Conservation (phyloP, 2,113 vertebrate species). For the Andinoacara biseriatus region DNA sequence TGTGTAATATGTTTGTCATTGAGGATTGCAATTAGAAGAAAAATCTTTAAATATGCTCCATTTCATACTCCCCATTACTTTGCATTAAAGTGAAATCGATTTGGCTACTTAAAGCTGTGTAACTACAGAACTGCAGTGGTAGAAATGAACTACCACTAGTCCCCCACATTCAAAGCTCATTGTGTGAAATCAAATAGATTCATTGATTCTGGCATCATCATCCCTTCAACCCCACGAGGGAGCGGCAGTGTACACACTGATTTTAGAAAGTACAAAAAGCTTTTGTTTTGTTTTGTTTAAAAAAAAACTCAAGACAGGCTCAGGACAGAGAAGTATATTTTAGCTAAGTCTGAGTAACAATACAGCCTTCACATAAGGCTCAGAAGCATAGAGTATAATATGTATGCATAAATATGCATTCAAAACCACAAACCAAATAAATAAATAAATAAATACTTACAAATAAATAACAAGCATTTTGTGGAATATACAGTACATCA, state of each 20-base stretch:
- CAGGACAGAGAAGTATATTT: constrained; percentile 81
- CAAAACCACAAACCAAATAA: constrained; percentile 78
- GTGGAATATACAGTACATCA: constrained; percentile 79
- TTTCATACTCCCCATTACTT: background rate
- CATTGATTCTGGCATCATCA: background rate
- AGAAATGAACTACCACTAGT: background rate
- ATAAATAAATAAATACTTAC: constrained; percentile 79
- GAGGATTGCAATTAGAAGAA: background rate
- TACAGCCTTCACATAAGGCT: constrained; percentile 76
- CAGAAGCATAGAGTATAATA: constrained; percentile 79
- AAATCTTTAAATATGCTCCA: background rate
- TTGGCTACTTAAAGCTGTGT: background rate
- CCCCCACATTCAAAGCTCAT: background rate
- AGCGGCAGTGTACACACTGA: background rate
- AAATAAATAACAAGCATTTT: constrained; percentile 81
- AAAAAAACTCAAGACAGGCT: constrained; percentile 33
- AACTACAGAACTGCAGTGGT: background rate
- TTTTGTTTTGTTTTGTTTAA: too few relatives aligned
- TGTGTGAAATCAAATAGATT: background rate
- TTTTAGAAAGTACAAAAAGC: background rate
- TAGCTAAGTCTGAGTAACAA: constrained; percentile 78
- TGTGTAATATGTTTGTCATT: background rate
- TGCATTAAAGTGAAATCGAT: background rate
- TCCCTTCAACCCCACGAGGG: background rate
- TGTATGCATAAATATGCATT: constrained; percentile 79